These are phyloP conservation scores for Bedellia somnulentella DNA, from an alignment of 2,888 invertebrate species.

Conservation along the genomic window DNA sequence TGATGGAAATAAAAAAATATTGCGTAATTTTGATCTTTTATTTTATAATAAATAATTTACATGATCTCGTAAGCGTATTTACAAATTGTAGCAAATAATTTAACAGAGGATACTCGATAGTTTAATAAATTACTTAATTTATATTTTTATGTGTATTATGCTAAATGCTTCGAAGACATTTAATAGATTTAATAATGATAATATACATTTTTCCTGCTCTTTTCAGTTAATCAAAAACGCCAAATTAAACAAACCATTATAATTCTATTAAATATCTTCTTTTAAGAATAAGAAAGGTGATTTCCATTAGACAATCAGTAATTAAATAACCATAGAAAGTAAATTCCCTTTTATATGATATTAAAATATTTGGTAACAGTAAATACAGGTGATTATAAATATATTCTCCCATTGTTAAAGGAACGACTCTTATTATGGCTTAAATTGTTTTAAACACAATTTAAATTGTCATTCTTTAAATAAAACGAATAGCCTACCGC, in stretches of 20 bases:
- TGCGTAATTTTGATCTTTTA: not conserved
- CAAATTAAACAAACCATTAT: no score
- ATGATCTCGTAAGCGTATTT: constrained; percentile 40
- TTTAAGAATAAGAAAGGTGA: no score
- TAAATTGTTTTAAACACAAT: constrained; percentile 12
- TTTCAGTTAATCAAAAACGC: no score
- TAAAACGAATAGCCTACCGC: no score
- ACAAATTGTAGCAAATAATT: constrained; percentile 38
- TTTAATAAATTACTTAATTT: constrained; percentile 9
- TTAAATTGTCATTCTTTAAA: constrained; percentile 8
- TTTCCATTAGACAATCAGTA: no score
- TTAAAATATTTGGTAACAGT: constrained; percentile 48
- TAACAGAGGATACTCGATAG: constrained; percentile 8
- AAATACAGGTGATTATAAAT: constrained; percentile 23
- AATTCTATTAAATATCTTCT: no score
- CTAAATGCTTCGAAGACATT: no score
- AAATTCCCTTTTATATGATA: no score
- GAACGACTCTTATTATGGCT: constrained; percentile 16
- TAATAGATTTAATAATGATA: no score
- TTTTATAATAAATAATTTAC: constrained; percentile 47
- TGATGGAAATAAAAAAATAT: not conserved
- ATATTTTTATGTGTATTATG: no score
- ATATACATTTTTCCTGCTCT: no score
- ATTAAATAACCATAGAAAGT: no score
- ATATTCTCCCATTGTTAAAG: constrained; percentile 5